A percentile compares a stretch with the other conserved stretches of the same genome.
These are phyloP conservation scores for Pteromalus puparum DNA, from an alignment of 1,140 invertebrate genomes.

Conservation along the genomic window DNA sequence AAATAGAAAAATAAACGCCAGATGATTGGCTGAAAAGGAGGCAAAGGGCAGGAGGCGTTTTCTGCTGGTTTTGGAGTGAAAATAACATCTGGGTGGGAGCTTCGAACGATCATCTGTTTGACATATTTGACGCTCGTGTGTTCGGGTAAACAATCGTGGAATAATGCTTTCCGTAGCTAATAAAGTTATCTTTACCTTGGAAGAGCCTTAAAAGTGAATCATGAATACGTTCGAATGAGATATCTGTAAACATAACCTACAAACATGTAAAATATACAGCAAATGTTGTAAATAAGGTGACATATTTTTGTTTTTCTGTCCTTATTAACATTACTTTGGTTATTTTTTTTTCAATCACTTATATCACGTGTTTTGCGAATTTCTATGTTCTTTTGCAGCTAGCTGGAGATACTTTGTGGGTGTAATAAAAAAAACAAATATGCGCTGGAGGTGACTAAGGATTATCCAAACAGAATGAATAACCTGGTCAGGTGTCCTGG, in stretches of 20 bases:
- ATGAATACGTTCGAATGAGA: slow-evolving; percentile 42
- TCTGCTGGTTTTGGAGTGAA: background rate
- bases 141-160: background rate
- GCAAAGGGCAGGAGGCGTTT: slow-evolving; percentile 10
- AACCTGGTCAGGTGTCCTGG: slow-evolving; percentile 82
- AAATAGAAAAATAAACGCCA: slow-evolving; percentile 50
- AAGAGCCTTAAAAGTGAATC: background rate
- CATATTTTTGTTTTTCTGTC: background rate
- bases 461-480: slow-evolving; percentile 52
- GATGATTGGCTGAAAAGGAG: background rate
- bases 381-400: background rate
- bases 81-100: background rate
- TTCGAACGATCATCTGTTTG: background rate
- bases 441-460: slow-evolving; percentile 31
- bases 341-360: background rate
- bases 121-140: background rate
- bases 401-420: background rate
- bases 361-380: background rate
- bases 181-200: background rate
- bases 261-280: background rate
- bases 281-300: background rate
- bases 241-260: slow-evolving; percentile 55
- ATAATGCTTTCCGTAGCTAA: background rate
- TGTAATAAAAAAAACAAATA: slow-evolving; percentile 24
- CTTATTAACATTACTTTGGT: background rate